Evolutionary conservation across 2,888 invertebrate species (phyloP).

Genomic region (Parapristionchus giblindavisi): DNA sequence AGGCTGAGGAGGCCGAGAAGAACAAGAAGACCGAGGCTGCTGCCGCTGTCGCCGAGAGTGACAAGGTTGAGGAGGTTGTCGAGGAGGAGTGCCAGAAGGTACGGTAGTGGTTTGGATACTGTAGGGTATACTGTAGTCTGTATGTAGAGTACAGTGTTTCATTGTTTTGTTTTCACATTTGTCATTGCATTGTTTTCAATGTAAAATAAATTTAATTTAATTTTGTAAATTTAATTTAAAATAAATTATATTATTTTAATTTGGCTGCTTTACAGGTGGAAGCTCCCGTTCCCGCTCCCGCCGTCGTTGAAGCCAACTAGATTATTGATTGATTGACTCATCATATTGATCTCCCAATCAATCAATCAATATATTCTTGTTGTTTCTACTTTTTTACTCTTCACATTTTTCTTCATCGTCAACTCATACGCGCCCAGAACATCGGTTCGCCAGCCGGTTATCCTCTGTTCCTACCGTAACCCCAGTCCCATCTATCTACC

Average conservation of each 20-base stretch:
- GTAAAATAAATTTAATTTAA: no score
- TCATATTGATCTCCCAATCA: not conserved
- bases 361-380: not conserved
- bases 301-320: slow-evolving; percentile 39
- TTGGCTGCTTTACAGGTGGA: slow-evolving; percentile 15
- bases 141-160: no score
- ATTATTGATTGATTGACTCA: not conserved
- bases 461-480: slow-evolving; percentile 18
- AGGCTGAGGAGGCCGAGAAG: slow-evolving; percentile 40
- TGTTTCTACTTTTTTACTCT: no score
- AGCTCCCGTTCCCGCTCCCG: slow-evolving; percentile 28
- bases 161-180: no score
- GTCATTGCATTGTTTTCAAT: no score
- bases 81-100: slow-evolving; percentile 41
- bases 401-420: no score
- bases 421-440: no score
- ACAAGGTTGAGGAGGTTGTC: slow-evolving; percentile 36
- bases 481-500: not conserved
- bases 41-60: slow-evolving; percentile 33
- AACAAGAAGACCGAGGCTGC: slow-evolving; percentile 31
- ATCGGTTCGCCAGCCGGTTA: slow-evolving; percentile 29
- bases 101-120: no score
- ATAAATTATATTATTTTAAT: not conserved
- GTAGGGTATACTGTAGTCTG: no score
- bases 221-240: no score